Conservation (phyloP, 2,113 vertebrate genomes). For the Cygnus buccinator region DNA sequence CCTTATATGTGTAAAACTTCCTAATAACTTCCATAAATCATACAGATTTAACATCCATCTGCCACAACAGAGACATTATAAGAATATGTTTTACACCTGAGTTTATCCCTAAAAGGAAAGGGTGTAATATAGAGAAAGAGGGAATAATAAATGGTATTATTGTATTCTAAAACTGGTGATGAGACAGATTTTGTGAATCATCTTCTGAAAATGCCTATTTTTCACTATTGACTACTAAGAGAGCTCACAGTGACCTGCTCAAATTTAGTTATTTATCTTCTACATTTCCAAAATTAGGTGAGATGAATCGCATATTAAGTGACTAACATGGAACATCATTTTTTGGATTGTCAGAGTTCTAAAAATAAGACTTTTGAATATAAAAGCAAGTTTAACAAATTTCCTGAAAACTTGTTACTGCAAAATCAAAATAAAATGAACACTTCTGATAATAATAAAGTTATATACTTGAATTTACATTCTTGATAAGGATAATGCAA, state of each 20-base stretch:
- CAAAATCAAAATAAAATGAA: slow-evolving; percentile 20
- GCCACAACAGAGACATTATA: neutral
- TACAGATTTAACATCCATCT: neutral
- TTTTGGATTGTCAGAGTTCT: neutral
- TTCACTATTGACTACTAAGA: neutral
- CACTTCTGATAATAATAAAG: neutral
- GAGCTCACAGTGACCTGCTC: neutral
- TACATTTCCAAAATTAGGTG: neutral
- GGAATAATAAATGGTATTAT: neutral
- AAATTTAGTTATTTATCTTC: neutral
- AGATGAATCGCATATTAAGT: neutral
- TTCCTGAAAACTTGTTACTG: neutral
- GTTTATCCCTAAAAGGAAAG: neutral
- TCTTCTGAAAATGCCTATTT: neutral
- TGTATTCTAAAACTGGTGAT: neutral
- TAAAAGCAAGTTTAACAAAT: neutral
- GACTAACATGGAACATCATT: neutral
- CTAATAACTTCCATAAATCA: neutral
- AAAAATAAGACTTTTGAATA: neutral
- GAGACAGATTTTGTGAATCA: neutral
- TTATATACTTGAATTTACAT: neutral
- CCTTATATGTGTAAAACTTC: neutral
- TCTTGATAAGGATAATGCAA: neutral
- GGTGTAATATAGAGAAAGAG: neutral
- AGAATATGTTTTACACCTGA: neutral